phyloP scores from a whole-genome alignment of 2,797 vertebrate species.

The Propithecus perrieri region DNA sequence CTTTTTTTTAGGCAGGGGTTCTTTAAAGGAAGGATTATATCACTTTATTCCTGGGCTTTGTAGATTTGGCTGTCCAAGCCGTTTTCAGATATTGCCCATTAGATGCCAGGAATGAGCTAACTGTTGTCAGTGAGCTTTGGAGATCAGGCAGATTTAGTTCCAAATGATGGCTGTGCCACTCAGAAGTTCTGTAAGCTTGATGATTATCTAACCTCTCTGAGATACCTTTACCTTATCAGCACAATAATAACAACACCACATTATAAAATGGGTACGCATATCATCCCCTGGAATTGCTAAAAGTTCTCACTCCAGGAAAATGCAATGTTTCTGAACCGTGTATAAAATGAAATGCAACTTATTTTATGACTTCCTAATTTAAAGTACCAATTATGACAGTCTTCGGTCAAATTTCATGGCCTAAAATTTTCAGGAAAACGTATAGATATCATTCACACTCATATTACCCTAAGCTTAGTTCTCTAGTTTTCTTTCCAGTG shows the following conservation, averaged over 20 bases:
- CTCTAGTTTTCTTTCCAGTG: background rate
- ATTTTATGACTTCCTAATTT: constrained; percentile 23
- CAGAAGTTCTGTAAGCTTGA: background rate
- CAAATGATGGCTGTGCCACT: background rate
- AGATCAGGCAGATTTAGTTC: background rate
- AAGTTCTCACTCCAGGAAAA: constrained; percentile 30
- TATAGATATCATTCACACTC: background rate
- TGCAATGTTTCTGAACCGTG: background rate
- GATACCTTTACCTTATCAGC: background rate
- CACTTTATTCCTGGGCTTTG: background rate
- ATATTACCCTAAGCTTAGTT: background rate
- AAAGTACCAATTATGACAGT: background rate
- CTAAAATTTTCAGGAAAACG: constrained; percentile 22
- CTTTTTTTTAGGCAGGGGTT: background rate
- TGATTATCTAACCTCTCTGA: background rate
- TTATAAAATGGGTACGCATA: background rate
- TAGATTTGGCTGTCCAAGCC: background rate
- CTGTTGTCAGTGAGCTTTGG: background rate
- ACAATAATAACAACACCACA: background rate
- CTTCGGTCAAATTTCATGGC: constrained; percentile 19
- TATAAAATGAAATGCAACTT: constrained; percentile 27
- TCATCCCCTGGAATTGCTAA: background rate
- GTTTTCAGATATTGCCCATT: background rate
- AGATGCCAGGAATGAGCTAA: background rate
- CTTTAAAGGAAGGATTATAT: background rate